Evolutionary conservation across 2,888 invertebrate species (phyloP), one percentile per base, ranked within the genome.

Genomic region (Rhamphomyia laevipes): DNA sequence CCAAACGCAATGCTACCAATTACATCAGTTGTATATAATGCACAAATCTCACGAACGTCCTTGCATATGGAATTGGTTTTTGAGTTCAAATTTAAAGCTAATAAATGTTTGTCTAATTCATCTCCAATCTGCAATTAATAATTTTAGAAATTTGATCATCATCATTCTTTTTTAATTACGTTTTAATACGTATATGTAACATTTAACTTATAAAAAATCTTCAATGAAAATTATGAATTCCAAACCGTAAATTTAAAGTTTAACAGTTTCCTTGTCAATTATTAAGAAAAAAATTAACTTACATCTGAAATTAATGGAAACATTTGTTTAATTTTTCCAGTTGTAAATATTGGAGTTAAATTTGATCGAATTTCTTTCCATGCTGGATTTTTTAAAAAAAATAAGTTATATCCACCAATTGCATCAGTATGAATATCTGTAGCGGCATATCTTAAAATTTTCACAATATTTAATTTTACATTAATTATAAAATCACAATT

Each of bases 271-370:
- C 4, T 21, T 21, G 6, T 21, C 6, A 21, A 21, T 3, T 21
- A 21, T 21, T 21, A 21, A 21, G 3, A 21, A 21, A 21, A 21
- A 21, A 21, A 21, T 21, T 21, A 5, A 27, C 53, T 47, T 50
- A 68, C 66, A 57, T 66, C 60, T 33, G 59, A 57, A 55, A 70
- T 59, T 11, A 70, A 54, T 2, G 60, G 58, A 59, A 68, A 70
- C 67, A 68, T 65, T 50, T 66, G 65, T 44, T 68, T 71, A 1
- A 71, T 57, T 47, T 69, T 70, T 4, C 66, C 70, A 45, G 64
- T 65, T 1, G 72, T 72, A 52, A 73, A 75, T 2, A 73, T 63
- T 0, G 75, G 74, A 0, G 74, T 65, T 4, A 75, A 48, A 51
- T 71, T 73, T 1, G 59, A 44, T 23, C 75, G 62, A 1, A 74